These are phyloP conservation scores for Noctilio leporinus DNA, from an alignment of 2,113 vertebrate genomes.

Conservation along the genomic window DNA sequence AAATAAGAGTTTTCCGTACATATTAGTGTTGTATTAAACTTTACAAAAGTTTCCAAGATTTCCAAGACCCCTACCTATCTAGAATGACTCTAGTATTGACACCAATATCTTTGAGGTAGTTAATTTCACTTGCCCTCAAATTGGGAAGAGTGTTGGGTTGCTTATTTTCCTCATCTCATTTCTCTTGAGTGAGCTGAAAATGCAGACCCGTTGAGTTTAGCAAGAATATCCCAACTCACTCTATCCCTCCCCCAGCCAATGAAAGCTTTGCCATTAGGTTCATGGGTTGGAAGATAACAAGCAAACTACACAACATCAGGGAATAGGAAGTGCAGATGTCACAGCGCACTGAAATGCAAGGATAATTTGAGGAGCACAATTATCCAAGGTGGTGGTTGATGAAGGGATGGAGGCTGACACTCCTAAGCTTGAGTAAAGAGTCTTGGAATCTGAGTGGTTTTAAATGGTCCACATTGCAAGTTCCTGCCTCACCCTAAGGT, in stretches of 20 bases:
- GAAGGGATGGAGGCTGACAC: constrained; percentile 28
- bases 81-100: not conserved
- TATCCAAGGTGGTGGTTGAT: constrained; percentile 39
- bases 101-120: not conserved
- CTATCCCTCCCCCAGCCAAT: not conserved
- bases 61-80: not conserved
- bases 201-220: not conserved
- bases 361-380: constrained; percentile 29
- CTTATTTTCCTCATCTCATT: not conserved
- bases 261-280: not conserved
- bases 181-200: not conserved
- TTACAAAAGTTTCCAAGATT: not conserved
- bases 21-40: not conserved
- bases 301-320: not conserved
- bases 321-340: not conserved
- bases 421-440: constrained; percentile 59
- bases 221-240: not conserved
- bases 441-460: constrained; percentile 61
- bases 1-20: constrained; percentile 37
- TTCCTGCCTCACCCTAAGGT: constrained; percentile 35
- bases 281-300: not conserved
- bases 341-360: not conserved
- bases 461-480: constrained; percentile 51
- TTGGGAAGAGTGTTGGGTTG: not conserved
- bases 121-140: not conserved